Evolutionary conservation across 92 coral and sea anemone species (phyloP), one percentile per base, ranked within the genome.

Genomic region (Pocillopora grandis): DNA sequence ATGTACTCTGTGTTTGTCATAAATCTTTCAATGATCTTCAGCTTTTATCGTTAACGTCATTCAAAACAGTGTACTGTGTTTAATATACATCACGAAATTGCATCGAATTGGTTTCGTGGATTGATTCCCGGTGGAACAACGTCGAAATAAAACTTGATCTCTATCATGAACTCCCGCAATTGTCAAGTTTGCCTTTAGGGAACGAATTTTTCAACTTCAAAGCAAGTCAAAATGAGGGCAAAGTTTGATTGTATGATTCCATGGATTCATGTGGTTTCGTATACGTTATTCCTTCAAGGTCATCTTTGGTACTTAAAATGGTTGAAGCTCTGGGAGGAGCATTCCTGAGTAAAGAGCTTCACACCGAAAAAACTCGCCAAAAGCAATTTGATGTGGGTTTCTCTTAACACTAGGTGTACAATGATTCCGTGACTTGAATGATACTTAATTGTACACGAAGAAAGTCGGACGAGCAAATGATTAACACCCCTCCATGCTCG

Each of bases 381-480:
- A 27, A 27, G 31, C n/a, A 69, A 20, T 15, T 9, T 16, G 61
- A 12, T 66, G 58, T 80, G 23, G 27, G 7, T 35, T 58, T 57
- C 66, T 31, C 42, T 2, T 12, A 57, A 69, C 33, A 69, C 1
- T 12, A 58, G 23, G 69, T 37, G 70, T 49, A 36, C 64, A 37
- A 21, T 71, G 77, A n/a, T 81, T 71, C 52, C 77, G 85, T 71
- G 85, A 70, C 58, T 36, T 68, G 10, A 36, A 19, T n/a, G 62
- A 36, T 35, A 17, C 49, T 80, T 56, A 60, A 58, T 81, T 60
- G 77, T 69, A 60, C 19, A 69, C 13, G 71, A 19, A 60, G 77
- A 59, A 67, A 58, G 52, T 42, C 52, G 52, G 85, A 17, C 20
- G 52, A 59, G 76, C 42, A 31, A 81, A 81, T 58, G 59, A 68